Evolutionary conservation across 2,888 invertebrate genomes (phyloP).

Genomic region (Volucella bombylans): DNA sequence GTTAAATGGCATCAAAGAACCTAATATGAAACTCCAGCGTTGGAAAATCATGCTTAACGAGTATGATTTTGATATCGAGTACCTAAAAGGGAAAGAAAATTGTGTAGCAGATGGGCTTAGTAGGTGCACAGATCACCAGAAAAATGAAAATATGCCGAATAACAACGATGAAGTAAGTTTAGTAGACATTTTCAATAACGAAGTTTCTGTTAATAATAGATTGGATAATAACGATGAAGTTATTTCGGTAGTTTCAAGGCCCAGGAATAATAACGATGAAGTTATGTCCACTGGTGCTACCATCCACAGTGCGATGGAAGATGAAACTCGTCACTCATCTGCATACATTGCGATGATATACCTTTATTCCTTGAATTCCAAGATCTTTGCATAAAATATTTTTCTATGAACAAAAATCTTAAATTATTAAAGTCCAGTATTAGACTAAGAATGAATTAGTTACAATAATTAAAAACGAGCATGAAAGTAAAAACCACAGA

Average conservation of each 20-base stretch:
- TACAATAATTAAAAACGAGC: conserved; percentile 8
- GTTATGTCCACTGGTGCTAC: conserved; percentile 29
- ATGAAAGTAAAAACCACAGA: conserved; percentile 26
- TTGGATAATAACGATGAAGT: conserved; percentile 16
- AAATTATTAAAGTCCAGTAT: conserved; percentile 15
- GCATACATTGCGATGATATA: conserved; percentile 28
- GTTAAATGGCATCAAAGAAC: conserved; percentile 80
- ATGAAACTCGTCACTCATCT: conserved; percentile 27
- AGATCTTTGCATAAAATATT: conserved; percentile 15
- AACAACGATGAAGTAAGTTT: conserved; percentile 5
- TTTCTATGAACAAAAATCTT: conserved; percentile 34
- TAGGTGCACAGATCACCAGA: conserved; percentile 4
- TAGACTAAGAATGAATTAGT: conserved; percentile 7
- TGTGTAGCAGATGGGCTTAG: too few relatives aligned
- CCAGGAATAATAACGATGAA: conserved; percentile 4
- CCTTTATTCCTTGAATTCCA: conserved; percentile 23
- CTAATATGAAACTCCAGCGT: conserved; percentile 78
- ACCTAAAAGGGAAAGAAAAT: neutral
- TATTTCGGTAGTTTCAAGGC: conserved; percentile 6
- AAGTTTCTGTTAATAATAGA: neutral
- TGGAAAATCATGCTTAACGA: conserved; percentile 78
- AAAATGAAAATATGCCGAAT: neutral
- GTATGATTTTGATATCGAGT: conserved; percentile 76
- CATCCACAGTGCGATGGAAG: conserved; percentile 17
- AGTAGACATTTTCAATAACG: conserved; percentile 24